Evolutionary conservation across 2,888 invertebrate genomes (phyloP), one percentile per base, ranked within the genome.

Genomic region (Amorpha juglandis): DNA sequence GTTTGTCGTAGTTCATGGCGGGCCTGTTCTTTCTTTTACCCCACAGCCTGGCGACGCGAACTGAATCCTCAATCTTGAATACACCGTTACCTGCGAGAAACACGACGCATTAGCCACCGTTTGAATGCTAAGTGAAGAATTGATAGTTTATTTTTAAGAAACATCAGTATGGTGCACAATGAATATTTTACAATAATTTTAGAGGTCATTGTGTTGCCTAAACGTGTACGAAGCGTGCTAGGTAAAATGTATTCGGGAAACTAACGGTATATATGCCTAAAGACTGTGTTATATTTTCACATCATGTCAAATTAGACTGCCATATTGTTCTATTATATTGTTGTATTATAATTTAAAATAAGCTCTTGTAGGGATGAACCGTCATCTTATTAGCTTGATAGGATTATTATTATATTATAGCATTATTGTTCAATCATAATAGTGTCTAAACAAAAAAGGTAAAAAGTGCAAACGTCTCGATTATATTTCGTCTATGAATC

Each of bases 1-100:
- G 94, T 89, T 99, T 99, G 94, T 99, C 99, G 93, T 99, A 99
- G 94, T 99, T 99, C 99, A 99, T 99, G 38, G 99, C 99, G 0
- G 99, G 99, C 11, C 99, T 95, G 94, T 99, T 99, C 92, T 99
- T 99, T 73, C 99, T 95, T 80, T 98, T 97, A 70, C 99, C 99
- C 99, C 99, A 99, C 65, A 99, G 95, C 76, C 97, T 95, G n/a
- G 99, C 99, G 64, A 99, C 99, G 75, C 98, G 96, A 38, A 98
- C 98, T 12, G 99, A 99, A 92, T 99, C 99, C 90, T 99, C 99
- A 86, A 99, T 99, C 94, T 99, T 99, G 95, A 99, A 99, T 53
- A 99, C 97, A 68, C 99, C 99, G 89, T 97, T 97, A 88, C 90
- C 94, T 94, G 91, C 67, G 73, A 66, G 63, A 58, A 50, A 58